Base-by-base conservation (phyloP, 1,140 invertebrate species). In the Thaumetopoea pityocampa region DNA sequence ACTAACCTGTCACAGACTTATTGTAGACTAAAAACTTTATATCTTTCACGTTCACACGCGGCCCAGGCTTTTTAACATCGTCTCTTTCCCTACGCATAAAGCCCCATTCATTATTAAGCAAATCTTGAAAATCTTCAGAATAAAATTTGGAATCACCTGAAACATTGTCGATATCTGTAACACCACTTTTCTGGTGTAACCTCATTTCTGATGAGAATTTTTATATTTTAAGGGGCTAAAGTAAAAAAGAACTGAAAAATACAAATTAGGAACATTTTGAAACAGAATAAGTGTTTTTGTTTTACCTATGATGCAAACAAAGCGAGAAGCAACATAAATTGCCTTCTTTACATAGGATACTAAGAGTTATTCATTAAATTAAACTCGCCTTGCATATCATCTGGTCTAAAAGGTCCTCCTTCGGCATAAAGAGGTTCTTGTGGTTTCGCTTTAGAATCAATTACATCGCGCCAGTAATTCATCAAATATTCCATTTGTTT, bases 11-110 rank as follows among this genome's bases (percentile, higher is more conserved):
- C 77, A 82, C 77, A 50, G 76, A 66, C 56, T 77, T 77, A 72
- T 81, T 81, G 67, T 68, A 64, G 71, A 70, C 70, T 59, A 74
- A 74, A 64, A 77, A 61, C 65, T 73, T 82, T 76, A 81, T 67
- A 18, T 61, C 69, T 69, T 85, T 76, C 36, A 78, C 79, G 56
- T 85, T 88, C 77, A 92, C 90, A 26, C 87, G 89, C 11, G 96
- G 95, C 17, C 96, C 95, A 1, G 96, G 95, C 86, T 97, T 97
- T 84, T 97, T 97, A n/a, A 96, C 95, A 83, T 97, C 95, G 20
- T 96, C 87, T 57, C 95, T 88, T 87, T 96, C 95, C 42, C 90
- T 89, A 56, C 95, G 88, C 51, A 93, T 92, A 78, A 97, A 97
- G 16, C 92, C 92, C 86, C 88, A 82, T 60, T 86, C 85, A 56